These are phyloP conservation scores for Zaprionus ghesquierei DNA, from an alignment of 1,140 invertebrate species.

Conservation along the genomic window DNA sequence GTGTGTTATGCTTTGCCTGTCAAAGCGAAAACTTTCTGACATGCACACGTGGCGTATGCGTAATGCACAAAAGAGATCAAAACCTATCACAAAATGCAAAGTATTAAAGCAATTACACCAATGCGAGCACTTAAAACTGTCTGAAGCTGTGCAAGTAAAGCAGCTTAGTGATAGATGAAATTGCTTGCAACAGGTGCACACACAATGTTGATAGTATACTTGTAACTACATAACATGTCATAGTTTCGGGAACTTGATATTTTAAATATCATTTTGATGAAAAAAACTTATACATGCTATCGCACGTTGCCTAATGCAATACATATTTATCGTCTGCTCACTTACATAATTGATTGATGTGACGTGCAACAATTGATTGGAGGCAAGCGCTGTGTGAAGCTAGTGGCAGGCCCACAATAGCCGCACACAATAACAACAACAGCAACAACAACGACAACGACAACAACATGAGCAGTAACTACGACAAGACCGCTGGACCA, in stretches of 20 bases:
- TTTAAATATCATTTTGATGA: not conserved
- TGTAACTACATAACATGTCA: not conserved
- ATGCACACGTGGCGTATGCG: slow-evolving; percentile 44
- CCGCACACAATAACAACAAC: slow-evolving; percentile 38
- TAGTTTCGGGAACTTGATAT: not conserved
- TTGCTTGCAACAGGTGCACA: not conserved
- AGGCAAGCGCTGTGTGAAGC: slow-evolving; percentile 24
- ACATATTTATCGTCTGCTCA: slow-evolving; percentile 29
- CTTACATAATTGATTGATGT: slow-evolving; percentile 77
- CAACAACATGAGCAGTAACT: not conserved
- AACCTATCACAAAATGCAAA: slow-evolving; percentile 1
- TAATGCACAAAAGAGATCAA: slow-evolving; percentile 20
- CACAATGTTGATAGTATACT: too few species aligned
- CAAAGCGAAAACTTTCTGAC: slow-evolving; percentile 32
- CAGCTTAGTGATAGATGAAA: slow-evolving; percentile 10
- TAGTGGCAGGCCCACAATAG: slow-evolving; percentile 35
- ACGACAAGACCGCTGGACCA: slow-evolving; percentile 12
- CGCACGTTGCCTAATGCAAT: slow-evolving; percentile 45
- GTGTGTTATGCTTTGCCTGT: slow-evolving; percentile 26
- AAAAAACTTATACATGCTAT: not conserved
- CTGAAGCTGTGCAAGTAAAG: slow-evolving; percentile 7
- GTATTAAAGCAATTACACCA: slow-evolving; percentile 34
- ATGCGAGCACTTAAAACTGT: not conserved
- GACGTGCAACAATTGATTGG: slow-evolving; percentile 66
- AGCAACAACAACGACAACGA: not conserved